phyloP scores from a whole-genome alignment of 2,888 invertebrate genomes.

The Alloscopus bannaensis region DNA sequence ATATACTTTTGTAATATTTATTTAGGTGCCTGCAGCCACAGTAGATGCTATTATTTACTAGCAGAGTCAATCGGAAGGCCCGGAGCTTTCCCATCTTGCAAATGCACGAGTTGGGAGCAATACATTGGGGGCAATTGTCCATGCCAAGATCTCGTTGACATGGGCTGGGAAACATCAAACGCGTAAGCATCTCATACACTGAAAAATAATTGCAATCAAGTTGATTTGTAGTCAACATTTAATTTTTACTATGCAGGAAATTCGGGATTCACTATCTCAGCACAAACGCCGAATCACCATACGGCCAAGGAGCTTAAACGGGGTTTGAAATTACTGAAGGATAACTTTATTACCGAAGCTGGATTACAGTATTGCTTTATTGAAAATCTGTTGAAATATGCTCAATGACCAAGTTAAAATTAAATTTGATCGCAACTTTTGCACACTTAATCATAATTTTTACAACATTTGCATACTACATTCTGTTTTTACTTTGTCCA shows the following conservation, averaged over 20 bases:
- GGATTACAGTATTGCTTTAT: no score
- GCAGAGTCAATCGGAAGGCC: conserved; percentile 50
- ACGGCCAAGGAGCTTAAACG: conserved; percentile 16
- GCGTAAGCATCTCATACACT: conserved; percentile 23
- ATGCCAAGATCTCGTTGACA: neutral
- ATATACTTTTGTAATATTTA: neutral
- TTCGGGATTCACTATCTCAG: conserved; percentile 21
- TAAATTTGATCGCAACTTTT: no score
- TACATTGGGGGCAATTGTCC: conserved; percentile 9
- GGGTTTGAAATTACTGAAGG: no score
- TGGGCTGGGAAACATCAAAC: conserved; percentile 46
- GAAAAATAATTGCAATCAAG: neutral
- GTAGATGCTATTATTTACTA: conserved; percentile 60
- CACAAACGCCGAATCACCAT: conserved; percentile 33
- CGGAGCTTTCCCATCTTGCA: conserved; percentile 55
- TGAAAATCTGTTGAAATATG: no score
- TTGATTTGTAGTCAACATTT: neutral
- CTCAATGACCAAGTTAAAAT: no score
- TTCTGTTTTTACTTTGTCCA: no score
- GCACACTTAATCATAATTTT: no score
- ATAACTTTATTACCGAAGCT: no score
- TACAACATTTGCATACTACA: no score
- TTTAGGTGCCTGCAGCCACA: conserved; percentile 69
- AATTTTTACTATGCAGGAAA: conserved; percentile 7
- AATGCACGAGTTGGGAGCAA: conserved; percentile 66